These are phyloP conservation scores for Poeciliopsis paucimaculata DNA, from an alignment of 2,797 vertebrate genomes.

Conservation along the genomic window DNA sequence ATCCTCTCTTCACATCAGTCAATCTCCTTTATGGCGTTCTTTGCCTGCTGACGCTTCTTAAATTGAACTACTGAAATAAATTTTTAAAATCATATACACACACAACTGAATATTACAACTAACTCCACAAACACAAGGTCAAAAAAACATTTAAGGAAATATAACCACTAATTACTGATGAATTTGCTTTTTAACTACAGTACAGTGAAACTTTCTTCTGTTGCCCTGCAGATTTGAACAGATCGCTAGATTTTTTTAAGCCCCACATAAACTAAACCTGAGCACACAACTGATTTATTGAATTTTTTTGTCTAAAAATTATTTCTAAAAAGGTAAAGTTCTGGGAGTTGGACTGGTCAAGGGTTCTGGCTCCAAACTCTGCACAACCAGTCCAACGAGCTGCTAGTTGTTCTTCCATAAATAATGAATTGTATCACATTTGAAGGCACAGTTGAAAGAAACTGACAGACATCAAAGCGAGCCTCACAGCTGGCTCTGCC, in stretches of 20 bases:
- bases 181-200: not conserved
- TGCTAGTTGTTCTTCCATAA: constrained; percentile 3
- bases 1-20: not conserved
- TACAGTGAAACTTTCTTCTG: not conserved
- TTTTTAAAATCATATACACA: not conserved
- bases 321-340: not conserved
- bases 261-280: not conserved
- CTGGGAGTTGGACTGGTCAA: not conserved
- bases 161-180: not conserved
- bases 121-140: not conserved
- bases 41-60: not conserved
- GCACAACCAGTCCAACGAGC: not conserved
- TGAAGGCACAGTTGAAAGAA: not conserved
- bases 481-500: not conserved
- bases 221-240: not conserved
- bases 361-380: not conserved
- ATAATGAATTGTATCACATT: not conserved
- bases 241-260: not conserved
- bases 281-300: not conserved
- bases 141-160: not conserved
- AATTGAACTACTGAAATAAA: not conserved
- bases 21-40: not conserved
- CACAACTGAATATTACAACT: not conserved
- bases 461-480: not conserved
- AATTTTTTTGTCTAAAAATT: not conserved